Evolutionary conservation across 2,113 vertebrate genomes (phyloP), one percentile per base, ranked within the genome.

Genomic region (Leuciscus idus): DNA sequence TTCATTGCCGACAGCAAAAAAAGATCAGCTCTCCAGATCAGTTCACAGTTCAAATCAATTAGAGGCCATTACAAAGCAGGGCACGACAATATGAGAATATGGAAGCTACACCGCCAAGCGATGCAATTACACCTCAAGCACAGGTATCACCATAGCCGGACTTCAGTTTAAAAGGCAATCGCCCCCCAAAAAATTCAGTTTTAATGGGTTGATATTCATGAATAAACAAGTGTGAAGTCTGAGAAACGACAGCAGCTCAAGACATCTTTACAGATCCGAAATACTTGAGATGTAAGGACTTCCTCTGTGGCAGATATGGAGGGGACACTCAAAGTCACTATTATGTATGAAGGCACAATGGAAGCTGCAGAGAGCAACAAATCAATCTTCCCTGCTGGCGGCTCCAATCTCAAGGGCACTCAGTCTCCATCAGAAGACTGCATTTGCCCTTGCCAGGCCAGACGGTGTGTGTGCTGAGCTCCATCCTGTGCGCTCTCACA

Each of bases 371-470:
- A 81, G 55, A 84, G 83, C 39, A 82, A 77, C 33, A 83, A 83
- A 85, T 88, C 75, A 87, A 90, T 88, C 87, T 88, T 76, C 36
- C 59, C 36, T 66, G 85, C 86, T 43, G 73, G 85, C 33, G 50
- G 82, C 50, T 73, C 23, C 50, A 73, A 73, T 83, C 83, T 83
- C 70, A 52, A 48, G 79, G 55, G 70, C 86, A 59, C 86, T 70
- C 81, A 6, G 48, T 84, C 84, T 88, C 57, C 57, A 83, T 74
- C 72, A 76, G 64, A 85, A 66, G 72, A 46, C 66, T 48, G 81
- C 39, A 55, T 48, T 83, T 57, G 78, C 81, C 81, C 82, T 72
- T 81, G 81, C 84, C 80, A 87, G 83, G 78, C 68, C 81, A 78
- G 87, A 66, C 76, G 28, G 66, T 46, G 55, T 89, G 79, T 82